Percentiles rank a stretch among this genome's conserved stretches.
phyloP scores from a whole-genome alignment of 2,113 vertebrate genomes.

The Tachycineta bicolor region DNA sequence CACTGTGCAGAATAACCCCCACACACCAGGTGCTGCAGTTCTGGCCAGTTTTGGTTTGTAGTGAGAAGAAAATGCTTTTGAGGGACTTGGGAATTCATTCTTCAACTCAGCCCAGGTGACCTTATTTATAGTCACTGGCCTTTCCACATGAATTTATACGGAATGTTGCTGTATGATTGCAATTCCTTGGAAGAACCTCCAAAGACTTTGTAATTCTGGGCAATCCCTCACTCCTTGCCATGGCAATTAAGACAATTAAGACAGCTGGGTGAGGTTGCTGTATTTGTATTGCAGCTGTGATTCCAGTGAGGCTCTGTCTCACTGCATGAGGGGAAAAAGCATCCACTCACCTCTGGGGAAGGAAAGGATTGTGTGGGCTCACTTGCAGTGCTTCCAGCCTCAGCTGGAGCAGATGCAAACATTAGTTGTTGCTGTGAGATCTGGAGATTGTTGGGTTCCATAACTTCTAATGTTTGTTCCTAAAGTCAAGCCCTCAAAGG shows the following conservation, averaged over 20 bases:
- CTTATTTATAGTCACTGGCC: neutral
- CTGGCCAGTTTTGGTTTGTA: neutral
- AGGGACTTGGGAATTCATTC: neutral
- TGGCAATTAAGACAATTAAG: neutral
- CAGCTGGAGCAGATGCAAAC: neutral
- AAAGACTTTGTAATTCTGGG: neutral
- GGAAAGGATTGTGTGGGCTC: neutral
- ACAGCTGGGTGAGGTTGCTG: neutral
- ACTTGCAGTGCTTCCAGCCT: rapidly evolving
- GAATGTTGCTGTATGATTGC: neutral
- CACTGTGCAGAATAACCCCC: neutral
- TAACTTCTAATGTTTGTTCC: neutral
- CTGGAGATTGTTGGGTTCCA: neutral
- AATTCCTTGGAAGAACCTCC: neutral
- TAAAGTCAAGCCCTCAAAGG: neutral
- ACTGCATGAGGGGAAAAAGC: rapidly evolving
- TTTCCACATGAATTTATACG: neutral
- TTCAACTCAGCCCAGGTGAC: neutral
- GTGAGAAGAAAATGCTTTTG: neutral
- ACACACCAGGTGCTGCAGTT: rapidly evolving
- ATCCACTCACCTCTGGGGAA: rapidly evolving
- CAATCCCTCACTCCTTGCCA: neutral
- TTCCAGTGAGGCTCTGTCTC: neutral
- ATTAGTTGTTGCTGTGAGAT: neutral
- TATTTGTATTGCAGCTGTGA: rapidly evolving